These are phyloP conservation scores for Mastomys natalensis DNA, from an alignment of 2,113 vertebrate species.

Conservation along the genomic window DNA sequence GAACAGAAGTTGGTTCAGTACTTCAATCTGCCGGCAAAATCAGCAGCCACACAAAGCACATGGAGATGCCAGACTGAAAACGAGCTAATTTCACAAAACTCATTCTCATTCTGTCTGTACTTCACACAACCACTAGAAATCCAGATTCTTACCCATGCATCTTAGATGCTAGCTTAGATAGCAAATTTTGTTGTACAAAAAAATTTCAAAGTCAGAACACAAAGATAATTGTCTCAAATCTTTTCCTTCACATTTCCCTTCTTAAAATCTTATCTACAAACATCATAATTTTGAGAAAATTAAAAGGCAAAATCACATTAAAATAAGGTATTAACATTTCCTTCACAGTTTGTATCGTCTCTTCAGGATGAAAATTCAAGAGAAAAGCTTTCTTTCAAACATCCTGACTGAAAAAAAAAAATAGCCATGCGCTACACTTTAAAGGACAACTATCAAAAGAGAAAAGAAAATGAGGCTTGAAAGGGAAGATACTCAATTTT, in stretches of 20 bases:
- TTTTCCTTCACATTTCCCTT: constrained; percentile 32
- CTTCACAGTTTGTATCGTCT: constrained; percentile 51
- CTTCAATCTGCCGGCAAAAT: constrained; percentile 73
- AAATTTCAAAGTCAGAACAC: constrained; percentile 67
- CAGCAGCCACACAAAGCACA: constrained; percentile 63
- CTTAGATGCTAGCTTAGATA: not conserved
- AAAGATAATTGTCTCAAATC: constrained; percentile 15
- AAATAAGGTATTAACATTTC: constrained; percentile 38
- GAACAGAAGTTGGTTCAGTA: constrained; percentile 73
- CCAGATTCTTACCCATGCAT: constrained; percentile 57
- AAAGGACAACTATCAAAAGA: constrained; percentile 19
- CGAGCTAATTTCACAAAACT: constrained; percentile 76
- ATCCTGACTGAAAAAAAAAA: not conserved
- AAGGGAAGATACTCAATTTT: not conserved
- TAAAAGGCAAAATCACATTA: constrained; percentile 58
- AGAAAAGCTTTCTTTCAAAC: constrained; percentile 18
- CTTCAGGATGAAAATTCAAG: constrained; percentile 33
- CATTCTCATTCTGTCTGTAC: constrained; percentile 53
- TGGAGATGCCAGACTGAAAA: constrained; percentile 64
- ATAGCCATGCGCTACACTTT: not conserved
- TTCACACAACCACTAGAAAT: constrained; percentile 52
- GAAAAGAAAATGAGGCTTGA: not conserved
- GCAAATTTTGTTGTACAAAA: constrained; percentile 52
- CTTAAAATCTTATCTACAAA: constrained; percentile 53
- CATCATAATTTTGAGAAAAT: constrained; percentile 59